Evolutionary conservation across 2,888 invertebrate genomes (phyloP), one percentile per base, ranked within the genome.

Genomic region (Leptinotarsa peninsularis): DNA sequence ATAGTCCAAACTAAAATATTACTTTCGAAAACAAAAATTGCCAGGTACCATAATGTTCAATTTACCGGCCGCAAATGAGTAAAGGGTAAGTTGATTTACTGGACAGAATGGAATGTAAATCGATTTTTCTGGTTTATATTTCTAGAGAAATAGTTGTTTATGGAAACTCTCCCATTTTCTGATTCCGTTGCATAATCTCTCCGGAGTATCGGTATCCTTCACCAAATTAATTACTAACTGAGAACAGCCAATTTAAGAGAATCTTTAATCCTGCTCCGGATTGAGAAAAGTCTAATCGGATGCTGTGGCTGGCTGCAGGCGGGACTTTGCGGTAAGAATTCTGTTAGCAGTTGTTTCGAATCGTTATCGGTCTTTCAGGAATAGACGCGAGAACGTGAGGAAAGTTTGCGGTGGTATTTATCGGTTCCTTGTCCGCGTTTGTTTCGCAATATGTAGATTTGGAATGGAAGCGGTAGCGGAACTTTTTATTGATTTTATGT

Each of bases 281-380:
- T 70, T 58, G 49, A 60, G 49, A 70, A 60, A 70, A 54, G n/a
- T 63, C 63, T 63, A 63, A 63, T 63, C 63, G 63, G 63, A 63
- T 63, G n/a, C 33, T 63, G 63, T 63, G 43, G n/a, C 27, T 63
- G 63, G 63, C 33, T 63, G 63, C 63, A 63, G 63, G n/a, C 27
- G 63, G 43, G 63, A 3, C 43, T 43, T 43, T 63, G 63, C 63
- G 43, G 63, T n/a, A n/a, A 33, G 43, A 63, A 33, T 33, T 33
- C 63, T 43, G 33, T 43, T n/a, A 13, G 33, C 63, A 33, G 13
- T 63, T 43, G 33, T 33, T 27, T 33, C 43, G 33, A 17, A 63
- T 63, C 63, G 3, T 63, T 63, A 43, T 63, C 63, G 33, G 63
- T 7, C 43, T 33, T n/a, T 17, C 63, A 63, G 63, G 10, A 43